Conservation (phyloP, 2,113 vertebrate genomes). For the Brachyhypopomus occidentalis region DNA sequence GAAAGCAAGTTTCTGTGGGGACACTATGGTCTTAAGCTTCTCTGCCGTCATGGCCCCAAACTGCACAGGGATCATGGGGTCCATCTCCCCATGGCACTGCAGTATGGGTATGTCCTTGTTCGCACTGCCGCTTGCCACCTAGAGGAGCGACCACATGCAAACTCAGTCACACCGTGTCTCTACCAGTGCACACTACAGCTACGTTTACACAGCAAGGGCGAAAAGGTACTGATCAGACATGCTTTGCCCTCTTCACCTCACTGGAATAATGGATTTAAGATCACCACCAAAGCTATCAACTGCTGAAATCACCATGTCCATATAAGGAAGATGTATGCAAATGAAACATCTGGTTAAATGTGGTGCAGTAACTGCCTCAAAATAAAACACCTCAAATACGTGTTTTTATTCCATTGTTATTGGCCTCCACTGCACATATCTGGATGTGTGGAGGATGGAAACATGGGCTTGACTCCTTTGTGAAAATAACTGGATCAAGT, state of each 20-base stretch:
- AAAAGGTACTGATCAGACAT: not conserved
- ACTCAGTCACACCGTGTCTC: not conserved
- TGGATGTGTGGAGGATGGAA: too few relatives aligned
- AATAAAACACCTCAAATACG: too few relatives aligned
- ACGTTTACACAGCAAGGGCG: not conserved
- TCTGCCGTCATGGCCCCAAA: slow-evolving; percentile 89
- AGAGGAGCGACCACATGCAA: not conserved
- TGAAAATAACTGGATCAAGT: not conserved
- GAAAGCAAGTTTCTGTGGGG: slow-evolving; percentile 85
- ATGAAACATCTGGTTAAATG: not conserved
- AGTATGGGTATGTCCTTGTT: slow-evolving; percentile 89
- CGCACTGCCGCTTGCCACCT: slow-evolving; percentile 83
- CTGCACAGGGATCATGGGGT: slow-evolving; percentile 87
- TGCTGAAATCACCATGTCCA: not conserved
- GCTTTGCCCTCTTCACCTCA: not conserved
- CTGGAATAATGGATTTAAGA: too few relatives aligned
- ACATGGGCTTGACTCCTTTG: too few relatives aligned
- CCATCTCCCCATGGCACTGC: slow-evolving; percentile 94
- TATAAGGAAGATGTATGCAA: too few relatives aligned
- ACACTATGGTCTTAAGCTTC: slow-evolving; percentile 87
- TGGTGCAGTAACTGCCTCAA: not conserved
- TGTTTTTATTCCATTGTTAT: not conserved
- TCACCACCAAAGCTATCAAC: too few relatives aligned
- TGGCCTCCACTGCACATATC: too few relatives aligned
- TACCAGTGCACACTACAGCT: not conserved